A percentile compares a stretch with the other conserved stretches of the same genome.
Evolutionary conservation across 2,113 vertebrate genomes (phyloP).

Genomic region (Cygnus atratus): DNA sequence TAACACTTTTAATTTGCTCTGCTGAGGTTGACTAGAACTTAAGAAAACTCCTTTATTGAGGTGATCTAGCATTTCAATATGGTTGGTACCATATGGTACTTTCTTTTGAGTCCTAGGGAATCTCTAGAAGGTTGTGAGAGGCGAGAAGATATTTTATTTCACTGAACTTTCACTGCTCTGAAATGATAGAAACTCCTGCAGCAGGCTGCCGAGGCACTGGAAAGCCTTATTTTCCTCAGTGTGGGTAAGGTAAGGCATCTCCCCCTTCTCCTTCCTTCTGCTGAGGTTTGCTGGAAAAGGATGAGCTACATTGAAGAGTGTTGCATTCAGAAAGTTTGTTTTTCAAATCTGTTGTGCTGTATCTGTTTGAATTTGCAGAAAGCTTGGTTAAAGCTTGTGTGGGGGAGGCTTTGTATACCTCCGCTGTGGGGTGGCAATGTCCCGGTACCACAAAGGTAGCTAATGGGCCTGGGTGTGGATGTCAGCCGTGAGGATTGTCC

Average conservation of each 20-base stretch:
- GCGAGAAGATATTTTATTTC: not conserved
- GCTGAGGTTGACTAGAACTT: not conserved
- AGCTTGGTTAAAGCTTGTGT: not conserved
- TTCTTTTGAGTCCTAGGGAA: not conserved
- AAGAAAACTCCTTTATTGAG: not conserved
- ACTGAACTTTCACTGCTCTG: not conserved
- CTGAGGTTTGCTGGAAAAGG: not conserved
- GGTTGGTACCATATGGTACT: not conserved
- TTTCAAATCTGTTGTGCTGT: not conserved
- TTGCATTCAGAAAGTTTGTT: not conserved
- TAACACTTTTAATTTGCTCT: not conserved
- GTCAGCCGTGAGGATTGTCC: not conserved
- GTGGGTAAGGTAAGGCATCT: not conserved
- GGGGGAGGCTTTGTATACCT: not conserved
- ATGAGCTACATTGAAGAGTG: not conserved
- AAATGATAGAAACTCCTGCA: not conserved
- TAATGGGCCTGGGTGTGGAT: rapidly evolving
- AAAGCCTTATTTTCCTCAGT: not conserved
- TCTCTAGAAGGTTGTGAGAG: not conserved
- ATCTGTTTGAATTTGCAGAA: not conserved
- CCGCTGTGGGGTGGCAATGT: rapidly evolving
- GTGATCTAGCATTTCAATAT: not conserved
- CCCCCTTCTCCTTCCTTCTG: not conserved
- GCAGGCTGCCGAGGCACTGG: not conserved
- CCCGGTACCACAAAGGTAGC: not conserved